phyloP scores from a whole-genome alignment of 2,113 vertebrate species.

The Bubo bubo region DNA sequence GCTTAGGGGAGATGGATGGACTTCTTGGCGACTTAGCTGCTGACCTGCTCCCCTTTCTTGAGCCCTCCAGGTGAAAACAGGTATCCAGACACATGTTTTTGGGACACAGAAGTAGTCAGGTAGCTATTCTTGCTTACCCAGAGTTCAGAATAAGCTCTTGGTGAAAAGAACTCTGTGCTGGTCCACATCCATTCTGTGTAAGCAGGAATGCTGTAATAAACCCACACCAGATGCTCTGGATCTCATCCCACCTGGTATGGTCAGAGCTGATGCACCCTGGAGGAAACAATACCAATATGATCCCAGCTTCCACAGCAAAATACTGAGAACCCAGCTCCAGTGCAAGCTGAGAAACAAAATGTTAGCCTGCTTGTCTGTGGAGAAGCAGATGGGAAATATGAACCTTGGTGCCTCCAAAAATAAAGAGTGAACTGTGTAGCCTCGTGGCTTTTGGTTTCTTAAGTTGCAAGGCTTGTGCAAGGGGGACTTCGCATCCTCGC shows the following conservation, averaged over 20 bases:
- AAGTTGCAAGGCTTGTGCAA: neutral
- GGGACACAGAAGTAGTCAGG: neutral
- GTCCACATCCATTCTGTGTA: neutral
- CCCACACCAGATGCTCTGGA: neutral
- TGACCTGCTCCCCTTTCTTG: neutral
- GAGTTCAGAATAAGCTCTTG: neutral
- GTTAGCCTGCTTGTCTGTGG: neutral
- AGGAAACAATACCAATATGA: neutral
- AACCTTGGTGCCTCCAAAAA: neutral
- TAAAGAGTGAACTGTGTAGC: neutral
- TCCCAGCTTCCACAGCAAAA: neutral
- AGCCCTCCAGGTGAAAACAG: neutral
- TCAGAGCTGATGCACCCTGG: neutral
- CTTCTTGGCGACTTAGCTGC: neutral
- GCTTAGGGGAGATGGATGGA: neutral
- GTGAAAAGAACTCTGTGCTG: neutral
- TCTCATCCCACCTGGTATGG: neutral
- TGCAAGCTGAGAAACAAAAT: neutral
- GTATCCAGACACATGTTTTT: neutral
- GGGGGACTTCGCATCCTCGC: neutral
- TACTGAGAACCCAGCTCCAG: neutral
- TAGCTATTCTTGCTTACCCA: neutral
- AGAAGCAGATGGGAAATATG: neutral
- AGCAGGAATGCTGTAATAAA: neutral
- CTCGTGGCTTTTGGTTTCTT: neutral